Conservation (phyloP, 2,797 vertebrate species). For the Oreochromis grahami region DNA sequence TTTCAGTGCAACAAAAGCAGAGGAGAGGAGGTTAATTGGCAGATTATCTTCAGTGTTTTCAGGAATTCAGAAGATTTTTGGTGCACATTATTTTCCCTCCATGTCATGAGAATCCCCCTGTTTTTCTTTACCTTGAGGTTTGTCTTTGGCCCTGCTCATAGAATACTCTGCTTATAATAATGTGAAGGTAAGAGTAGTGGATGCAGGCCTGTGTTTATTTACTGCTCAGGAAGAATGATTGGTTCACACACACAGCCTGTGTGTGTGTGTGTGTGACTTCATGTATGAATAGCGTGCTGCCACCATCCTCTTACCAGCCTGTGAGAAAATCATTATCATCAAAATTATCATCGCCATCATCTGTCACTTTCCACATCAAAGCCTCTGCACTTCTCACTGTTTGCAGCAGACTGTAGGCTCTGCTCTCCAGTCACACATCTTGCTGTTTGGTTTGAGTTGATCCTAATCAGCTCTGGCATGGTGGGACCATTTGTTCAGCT, state of each 20-base stretch:
- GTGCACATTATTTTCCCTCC: background rate
- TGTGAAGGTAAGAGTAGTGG: background rate
- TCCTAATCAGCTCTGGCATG: slow-evolving; percentile 57
- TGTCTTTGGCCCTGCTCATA: background rate
- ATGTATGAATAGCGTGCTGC: background rate
- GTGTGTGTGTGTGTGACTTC: background rate
- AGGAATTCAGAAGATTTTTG: background rate
- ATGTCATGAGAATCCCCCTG: background rate
- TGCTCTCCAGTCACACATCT: slow-evolving; percentile 41
- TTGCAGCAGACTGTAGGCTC: slow-evolving; percentile 26
- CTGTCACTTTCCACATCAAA: slow-evolving; percentile 50
- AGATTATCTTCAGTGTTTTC: background rate
- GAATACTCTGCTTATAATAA: background rate
- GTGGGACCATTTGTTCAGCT: slow-evolving; percentile 42
- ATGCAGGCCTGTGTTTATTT: background rate
- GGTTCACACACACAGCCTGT: background rate
- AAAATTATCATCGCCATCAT: slow-evolving; percentile 17
- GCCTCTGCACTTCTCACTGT: slow-evolving; percentile 12
- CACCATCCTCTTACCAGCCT: slow-evolving; percentile 1
- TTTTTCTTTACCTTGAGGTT: background rate
- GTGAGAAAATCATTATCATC: slow-evolving; percentile 33
- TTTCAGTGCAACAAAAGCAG: background rate
- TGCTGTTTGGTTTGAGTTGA: slow-evolving; percentile 55
- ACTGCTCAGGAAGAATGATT: background rate
- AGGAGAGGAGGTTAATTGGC: background rate